Percentiles rank a stretch among this genome's conserved stretches.
Evolutionary conservation across 2,113 vertebrate species (phyloP).

Genomic region (Phrynosoma platyrhinos): DNA sequence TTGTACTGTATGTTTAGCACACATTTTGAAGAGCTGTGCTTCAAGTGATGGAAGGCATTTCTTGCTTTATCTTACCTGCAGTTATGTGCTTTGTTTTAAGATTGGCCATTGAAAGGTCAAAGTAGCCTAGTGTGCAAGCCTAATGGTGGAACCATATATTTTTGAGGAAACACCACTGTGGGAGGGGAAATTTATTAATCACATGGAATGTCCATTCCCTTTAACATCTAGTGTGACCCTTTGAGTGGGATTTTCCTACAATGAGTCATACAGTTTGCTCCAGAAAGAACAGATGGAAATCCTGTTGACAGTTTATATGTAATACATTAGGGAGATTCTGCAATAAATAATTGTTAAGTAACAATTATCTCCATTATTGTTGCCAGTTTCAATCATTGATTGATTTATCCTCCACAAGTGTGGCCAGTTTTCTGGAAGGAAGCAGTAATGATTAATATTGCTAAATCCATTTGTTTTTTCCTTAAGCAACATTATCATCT

Average conservation of each 20-base stretch:
- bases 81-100: too few species aligned
- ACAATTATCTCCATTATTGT: constrained; percentile 40
- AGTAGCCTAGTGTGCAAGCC: too few species aligned
- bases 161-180: too few species aligned
- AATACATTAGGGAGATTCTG: constrained; percentile 63
- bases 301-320: constrained; percentile 52
- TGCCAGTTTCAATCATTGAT: constrained; percentile 56
- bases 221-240: neutral
- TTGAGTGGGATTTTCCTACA: constrained; percentile 67
- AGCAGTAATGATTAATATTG: neutral
- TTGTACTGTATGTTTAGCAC: too few species aligned
- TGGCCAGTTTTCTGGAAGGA: constrained; percentile 40
- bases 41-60: too few species aligned
- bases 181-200: constrained; percentile 44
- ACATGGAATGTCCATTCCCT: constrained; percentile 54
- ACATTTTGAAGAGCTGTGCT: too few species aligned
- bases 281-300: constrained; percentile 71
- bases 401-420: constrained; percentile 51
- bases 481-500: constrained; percentile 1
- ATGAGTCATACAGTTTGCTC: constrained; percentile 70
- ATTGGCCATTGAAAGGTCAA: too few species aligned
- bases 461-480: constrained; percentile 37
- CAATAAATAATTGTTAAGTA: constrained; percentile 53
- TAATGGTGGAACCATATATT: too few species aligned
- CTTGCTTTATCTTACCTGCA: too few species aligned